A percentile compares a stretch with the other conserved stretches of the same genome.
Conservation (phyloP, 1,140 invertebrate species). For the Pristionchus pacificus region DNA sequence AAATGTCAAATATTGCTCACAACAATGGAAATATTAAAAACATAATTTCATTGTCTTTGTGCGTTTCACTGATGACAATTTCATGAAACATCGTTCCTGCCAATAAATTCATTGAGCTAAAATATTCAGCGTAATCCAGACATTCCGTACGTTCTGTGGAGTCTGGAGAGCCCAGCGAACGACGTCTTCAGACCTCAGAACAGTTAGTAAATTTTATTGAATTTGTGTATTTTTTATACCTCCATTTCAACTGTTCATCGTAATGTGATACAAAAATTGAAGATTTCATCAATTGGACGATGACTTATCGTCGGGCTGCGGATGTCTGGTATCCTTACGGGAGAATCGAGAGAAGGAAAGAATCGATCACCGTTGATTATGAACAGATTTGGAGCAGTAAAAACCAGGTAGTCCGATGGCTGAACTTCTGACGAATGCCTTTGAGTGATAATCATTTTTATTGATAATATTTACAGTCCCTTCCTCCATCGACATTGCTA, state of each 20-base stretch:
- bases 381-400: conserved; percentile 27
- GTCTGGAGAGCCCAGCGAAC: conserved; percentile 29
- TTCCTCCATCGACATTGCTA: conserved; percentile 61
- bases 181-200: conserved; percentile 21
- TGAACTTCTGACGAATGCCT: background rate
- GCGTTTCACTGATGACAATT: background rate
- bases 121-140: conserved; percentile 2
- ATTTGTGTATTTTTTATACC: background rate
- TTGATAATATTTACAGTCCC: background rate
- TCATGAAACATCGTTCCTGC: background rate
- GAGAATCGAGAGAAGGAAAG: conserved; percentile 3
- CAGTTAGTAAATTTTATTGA: conserved; percentile 12
- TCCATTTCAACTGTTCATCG: background rate
- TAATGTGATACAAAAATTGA: background rate
- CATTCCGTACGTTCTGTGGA: conserved; percentile 25
- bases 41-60: no score
- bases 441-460: background rate
- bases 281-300: conserved; percentile 37
- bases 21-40: no score
- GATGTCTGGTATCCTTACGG: conserved; percentile 35
- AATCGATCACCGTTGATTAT: conserved; percentile 2
- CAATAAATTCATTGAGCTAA: background rate
- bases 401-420: conserved; percentile 1
- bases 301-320: conserved; percentile 27
- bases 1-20: no score